These are phyloP conservation scores for Schizothorax lantsangensis DNA, from an alignment of 2,797 vertebrate species.

Conservation along the genomic window DNA sequence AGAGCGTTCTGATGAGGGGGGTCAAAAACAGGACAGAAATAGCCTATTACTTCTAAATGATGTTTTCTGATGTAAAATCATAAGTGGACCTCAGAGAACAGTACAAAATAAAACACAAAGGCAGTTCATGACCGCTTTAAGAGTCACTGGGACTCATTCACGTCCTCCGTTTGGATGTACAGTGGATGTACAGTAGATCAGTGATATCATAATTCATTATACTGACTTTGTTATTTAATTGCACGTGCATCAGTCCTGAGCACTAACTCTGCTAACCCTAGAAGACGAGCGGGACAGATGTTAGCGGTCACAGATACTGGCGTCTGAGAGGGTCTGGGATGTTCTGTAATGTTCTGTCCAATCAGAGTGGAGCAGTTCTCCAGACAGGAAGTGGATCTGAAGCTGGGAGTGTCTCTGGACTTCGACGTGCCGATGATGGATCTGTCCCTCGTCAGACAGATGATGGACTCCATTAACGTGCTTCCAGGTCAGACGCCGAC, in stretches of 20 bases:
- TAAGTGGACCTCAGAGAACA: too few relatives aligned
- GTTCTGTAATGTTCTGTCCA: not conserved
- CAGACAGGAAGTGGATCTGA: conserved; percentile 81
- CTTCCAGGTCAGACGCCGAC: conserved; percentile 81
- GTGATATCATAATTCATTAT: not conserved
- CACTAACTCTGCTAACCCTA: not conserved
- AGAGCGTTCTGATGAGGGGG: too few relatives aligned
- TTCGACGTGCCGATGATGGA: conserved; percentile 83
- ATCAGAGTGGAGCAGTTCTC: conserved; percentile 86
- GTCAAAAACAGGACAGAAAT: too few relatives aligned
- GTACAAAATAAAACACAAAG: too few relatives aligned
- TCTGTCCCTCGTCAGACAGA: conserved; percentile 87
- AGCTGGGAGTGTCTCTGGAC: conserved; percentile 78
- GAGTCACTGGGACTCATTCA: too few relatives aligned
- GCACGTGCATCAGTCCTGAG: not conserved
- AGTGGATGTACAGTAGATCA: not conserved
- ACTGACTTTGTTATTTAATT: not conserved
- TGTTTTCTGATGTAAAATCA: too few relatives aligned
- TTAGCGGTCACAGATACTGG: too few relatives aligned
- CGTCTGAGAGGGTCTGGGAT: not conserved
- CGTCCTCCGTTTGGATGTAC: too few relatives aligned
- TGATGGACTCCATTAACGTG: conserved; percentile 90
- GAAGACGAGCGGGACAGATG: not conserved
- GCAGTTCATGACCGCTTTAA: too few relatives aligned
- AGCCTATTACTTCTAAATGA: too few relatives aligned